Evolutionary conservation across 2,888 invertebrate genomes (phyloP), one percentile per base, ranked within the genome.

Genomic region (Plagodis dolabraria): DNA sequence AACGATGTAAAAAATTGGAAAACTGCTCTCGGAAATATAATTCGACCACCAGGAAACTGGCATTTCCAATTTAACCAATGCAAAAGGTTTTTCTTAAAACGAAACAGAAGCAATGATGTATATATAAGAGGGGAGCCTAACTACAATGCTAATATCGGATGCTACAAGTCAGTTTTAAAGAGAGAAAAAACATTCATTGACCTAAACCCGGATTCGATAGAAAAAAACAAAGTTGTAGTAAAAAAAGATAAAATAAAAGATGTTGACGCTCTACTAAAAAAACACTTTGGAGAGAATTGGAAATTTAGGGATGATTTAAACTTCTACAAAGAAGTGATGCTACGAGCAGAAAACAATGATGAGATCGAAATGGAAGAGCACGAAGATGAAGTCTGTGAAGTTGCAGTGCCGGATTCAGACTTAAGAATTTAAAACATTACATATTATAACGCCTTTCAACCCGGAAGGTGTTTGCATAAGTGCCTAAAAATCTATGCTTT

Each of bases 31-130:
- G 33, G 22, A 44, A 40, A 53, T 53, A 47, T 63, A 36, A 61
- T 67, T 38, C 51, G 50, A 2, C 63, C 61, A 51, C 61, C 65
- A n/a, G 65, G 58, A 54, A 58, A 57, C 34, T 68, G 64, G 65
- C 62, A 65, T n/a, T 68, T 68, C 46, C 63, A 62, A 47, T 68
- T 65, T 48, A 45, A 40, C 11, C 61, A 63, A 49, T 43, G 49
- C 0, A 67, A 67, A 42, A 6, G 53, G 42, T 63, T 61, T 63
- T 65, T 52, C 34, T 50, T 63, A 36, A 63, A 44, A 44, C 9
- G 60, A 59, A 60, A 53, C 0, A 45, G 47, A 52, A 58, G 47
- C 33, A 65, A 60, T 63, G 49, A 58, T 48, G 44, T 59, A 35
- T 49, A 40, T 46, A 11, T 59, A 42, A 40, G 43, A 59, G 53